Base-by-base conservation (phyloP, 2,113 vertebrate species). In the Ceyx melanurus region DNA sequence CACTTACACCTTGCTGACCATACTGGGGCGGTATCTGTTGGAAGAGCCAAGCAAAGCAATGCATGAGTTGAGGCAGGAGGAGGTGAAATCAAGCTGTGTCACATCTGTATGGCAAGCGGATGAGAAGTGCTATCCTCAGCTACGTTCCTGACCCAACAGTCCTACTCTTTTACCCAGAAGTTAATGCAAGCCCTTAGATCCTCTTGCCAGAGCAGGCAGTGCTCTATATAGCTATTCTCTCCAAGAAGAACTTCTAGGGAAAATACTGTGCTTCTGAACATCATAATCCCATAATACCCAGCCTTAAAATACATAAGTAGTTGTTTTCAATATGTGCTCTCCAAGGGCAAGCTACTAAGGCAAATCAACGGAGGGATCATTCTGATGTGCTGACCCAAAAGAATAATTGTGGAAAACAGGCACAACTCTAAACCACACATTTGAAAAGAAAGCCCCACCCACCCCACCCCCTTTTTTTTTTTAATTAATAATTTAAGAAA, bases 21-120 rank as follows among this genome's bases (percentile, higher is more conserved):
- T 99, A 99, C 97, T 98, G 98, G 76, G 99, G 98, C 11, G 98
- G 98, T 95, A 99, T 99, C 99, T 99, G 98, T 97, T 86, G 94
- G 96, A 95, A 97, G 74, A 97, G 80, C 35, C 93, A 98, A 97
- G 88, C 72, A 96, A 89, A 96, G 87, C 51, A 96, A 92, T 3
- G n/a, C 21, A 3, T 87, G 50, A 96, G 93, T 93, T 65, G 88
- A 81, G 80, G 86, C 62, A n/a, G 70, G 54, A 90, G 46, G 48
- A 81, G 65, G 46, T 3, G 29, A 61, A 43, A 68, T 10, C 7
- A 28, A 88, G 42, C 29, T 40, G 3, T 11, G 48, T 23, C 43
- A 45, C 31, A 64, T 6, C 60, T 6, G 0, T 9, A 61, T 0
- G 10, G 37, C 79, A 91, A 31, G 70, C n/a, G 13, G 25, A 57